These are phyloP conservation scores for Phymatocera aterrima DNA, from an alignment of 2,888 invertebrate species.

Conservation along the genomic window DNA sequence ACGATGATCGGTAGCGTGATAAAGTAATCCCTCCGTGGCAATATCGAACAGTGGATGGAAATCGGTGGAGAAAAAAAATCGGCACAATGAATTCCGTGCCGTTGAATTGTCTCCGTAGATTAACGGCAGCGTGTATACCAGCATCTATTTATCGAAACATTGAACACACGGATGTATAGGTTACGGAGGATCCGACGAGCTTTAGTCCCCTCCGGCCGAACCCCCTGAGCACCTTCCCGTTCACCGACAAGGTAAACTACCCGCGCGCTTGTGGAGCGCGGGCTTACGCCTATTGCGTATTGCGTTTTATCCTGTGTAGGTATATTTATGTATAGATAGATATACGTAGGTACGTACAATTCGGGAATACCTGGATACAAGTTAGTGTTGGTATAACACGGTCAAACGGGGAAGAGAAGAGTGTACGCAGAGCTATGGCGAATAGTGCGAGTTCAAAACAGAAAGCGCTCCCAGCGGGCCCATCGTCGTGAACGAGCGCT, in stretches of 20 bases:
- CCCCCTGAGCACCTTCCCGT: conserved; percentile 24
- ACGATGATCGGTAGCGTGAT: no score
- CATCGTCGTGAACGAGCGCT: conserved; percentile 61
- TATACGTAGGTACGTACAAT: not conserved
- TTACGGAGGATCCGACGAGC: not conserved
- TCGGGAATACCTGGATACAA: not conserved
- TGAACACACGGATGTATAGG: not conserved
- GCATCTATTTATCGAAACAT: not conserved
- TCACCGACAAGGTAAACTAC: conserved; percentile 22
- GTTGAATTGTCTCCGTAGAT: conserved; percentile 7
- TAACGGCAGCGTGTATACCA: not conserved
- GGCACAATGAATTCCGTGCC: not conserved
- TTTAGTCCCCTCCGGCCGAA: not conserved
- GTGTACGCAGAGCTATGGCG: conserved; percentile 50
- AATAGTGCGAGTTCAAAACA: conserved; percentile 62
- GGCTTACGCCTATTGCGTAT: not conserved
- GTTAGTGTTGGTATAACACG: not conserved
- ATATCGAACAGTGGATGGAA: not conserved
- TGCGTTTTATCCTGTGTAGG: not conserved
- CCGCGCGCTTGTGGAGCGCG: not conserved
- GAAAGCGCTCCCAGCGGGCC: conserved; percentile 62
- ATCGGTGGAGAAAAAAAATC: not conserved
- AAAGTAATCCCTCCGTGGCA: no score
- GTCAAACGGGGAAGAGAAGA: conserved; percentile 45
- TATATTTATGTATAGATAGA: no score